phyloP scores from a whole-genome alignment of 2,888 invertebrate species.

The Atethmia centrago region DNA sequence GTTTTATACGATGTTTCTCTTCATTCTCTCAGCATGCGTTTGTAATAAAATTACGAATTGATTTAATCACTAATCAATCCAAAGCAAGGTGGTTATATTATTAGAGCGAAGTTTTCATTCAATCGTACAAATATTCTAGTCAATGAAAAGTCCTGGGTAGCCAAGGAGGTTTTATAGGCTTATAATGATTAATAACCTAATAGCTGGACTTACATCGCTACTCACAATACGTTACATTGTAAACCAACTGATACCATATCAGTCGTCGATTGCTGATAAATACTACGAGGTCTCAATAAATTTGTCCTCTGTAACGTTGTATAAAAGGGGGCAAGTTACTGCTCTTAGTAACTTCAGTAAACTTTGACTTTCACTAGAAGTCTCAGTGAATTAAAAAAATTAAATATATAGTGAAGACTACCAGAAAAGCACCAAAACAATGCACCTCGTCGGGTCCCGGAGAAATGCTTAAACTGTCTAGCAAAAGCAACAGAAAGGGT shows the following conservation, averaged over 20 bases:
- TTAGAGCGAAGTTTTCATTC: not conserved
- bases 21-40: not conserved
- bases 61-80: not conserved
- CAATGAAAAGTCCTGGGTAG: not conserved
- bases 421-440: not conserved
- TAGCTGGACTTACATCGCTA: slow-evolving; percentile 1
- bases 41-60: not conserved
- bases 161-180: not conserved
- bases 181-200: not conserved
- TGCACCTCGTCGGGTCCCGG: not conserved
- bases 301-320: not conserved
- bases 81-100: not conserved
- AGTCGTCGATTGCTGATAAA: slow-evolving; percentile 11
- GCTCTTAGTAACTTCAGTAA: not conserved
- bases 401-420: not conserved
- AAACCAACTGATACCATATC: slow-evolving; percentile 32
- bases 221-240: slow-evolving; percentile 38
- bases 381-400: not conserved
- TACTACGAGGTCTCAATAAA: slow-evolving; percentile 9
- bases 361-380: not conserved
- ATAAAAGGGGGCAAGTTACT: not conserved
- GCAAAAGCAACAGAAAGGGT: not conserved
- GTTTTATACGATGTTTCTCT: not conserved
- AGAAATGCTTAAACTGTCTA: not conserved
- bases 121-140: not conserved